Base-by-base conservation (phyloP, 30 jellyfish, hydroid and myxozoan species). In the Cassiopea andromeda region DNA sequence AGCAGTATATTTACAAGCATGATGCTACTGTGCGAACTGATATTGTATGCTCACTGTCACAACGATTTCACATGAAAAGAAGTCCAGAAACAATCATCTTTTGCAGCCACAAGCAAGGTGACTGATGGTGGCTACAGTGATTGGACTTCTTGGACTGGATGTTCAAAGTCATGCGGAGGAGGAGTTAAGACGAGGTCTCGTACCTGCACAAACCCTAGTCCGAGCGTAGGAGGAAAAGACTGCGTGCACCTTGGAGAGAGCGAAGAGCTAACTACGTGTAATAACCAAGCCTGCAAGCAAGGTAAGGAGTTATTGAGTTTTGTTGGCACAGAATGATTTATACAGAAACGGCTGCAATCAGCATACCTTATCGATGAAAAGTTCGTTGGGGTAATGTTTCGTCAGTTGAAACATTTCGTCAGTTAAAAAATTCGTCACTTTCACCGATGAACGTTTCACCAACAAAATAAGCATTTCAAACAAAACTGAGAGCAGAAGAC, bases 181-280 rank as follows among this genome's bases (percentile, higher is more conserved):
- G 99, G 99, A 48, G 74, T 73, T 15, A 69, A 72, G 45, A 59
- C 27, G 43, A 84, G 99, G 64, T 49, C 78, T 44, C 78, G 99
- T 15, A 44, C 96, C 14, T 95, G 99, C 85, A 95, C 93, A 14
- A 95, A 91, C 73, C 99, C 99, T 1, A 14, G 77, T 8, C 99
- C 99, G 44, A 75, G 93, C 2, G 81, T 75, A 47, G 98, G 96
- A 5, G 99, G 99, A 18, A 75, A 60, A n/a, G 90, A 79, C 75
- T 95, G 99, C 81, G 58, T 87, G n/a, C 79, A 93, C 57, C 90
- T 84, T 5, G 98, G 97, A 68, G 93, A 82, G 80, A 44, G 83
- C 19, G 93, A 82, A 73, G 93, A 70, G 69, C 54, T 76, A 47
- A 84, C 43, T 38, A 73, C 60, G 50, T 95, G 99, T 78, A 89